These are phyloP conservation scores for Lepeophtheirus salmonis DNA, from an alignment of 1,140 invertebrate species.

Conservation along the genomic window DNA sequence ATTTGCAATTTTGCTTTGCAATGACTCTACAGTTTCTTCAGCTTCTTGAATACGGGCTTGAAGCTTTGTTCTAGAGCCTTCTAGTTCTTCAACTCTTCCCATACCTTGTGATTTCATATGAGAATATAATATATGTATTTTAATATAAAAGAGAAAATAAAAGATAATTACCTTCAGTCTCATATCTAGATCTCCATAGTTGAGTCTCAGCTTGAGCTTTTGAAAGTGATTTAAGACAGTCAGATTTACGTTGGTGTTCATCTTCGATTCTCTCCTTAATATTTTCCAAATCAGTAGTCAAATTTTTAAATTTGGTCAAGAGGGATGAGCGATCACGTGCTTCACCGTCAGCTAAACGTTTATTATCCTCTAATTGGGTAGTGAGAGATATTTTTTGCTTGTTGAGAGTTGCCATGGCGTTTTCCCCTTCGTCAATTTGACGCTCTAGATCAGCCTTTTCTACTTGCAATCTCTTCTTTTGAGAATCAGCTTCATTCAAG, in stretches of 20 bases:
- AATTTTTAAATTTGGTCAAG: conserved; percentile 14
- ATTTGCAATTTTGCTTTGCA: conserved; percentile 34
- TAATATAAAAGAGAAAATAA: too few species aligned
- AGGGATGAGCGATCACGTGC: conserved; percentile 25
- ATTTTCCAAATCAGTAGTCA: conserved; percentile 11
- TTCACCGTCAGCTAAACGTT: conserved; percentile 90
- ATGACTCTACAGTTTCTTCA: conserved; percentile 48
- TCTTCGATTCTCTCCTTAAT: conserved; percentile 19
- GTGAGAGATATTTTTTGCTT: conserved; percentile 92
- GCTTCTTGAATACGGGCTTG: conserved; percentile 87
- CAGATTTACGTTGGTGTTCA: neutral
- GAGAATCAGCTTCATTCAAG: conserved; percentile 14
- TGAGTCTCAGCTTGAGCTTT: conserved; percentile 32
- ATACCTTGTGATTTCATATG: too few species aligned
- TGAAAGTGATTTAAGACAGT: conserved; percentile 3
- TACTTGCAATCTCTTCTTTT: conserved; percentile 6
- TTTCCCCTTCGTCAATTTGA: conserved; percentile 74
- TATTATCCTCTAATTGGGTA: conserved; percentile 89
- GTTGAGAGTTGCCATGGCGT: conserved; percentile 79
- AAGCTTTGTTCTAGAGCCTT: conserved; percentile 81
- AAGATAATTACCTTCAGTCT: conserved; percentile 18
- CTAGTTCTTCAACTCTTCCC: conserved; percentile 61
- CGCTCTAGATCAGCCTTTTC: neutral
- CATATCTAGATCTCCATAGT: conserved; percentile 33
- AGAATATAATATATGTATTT: too few species aligned